A percentile compares a stretch with the other conserved stretches of the same genome.
phyloP scores from a whole-genome alignment of 2,113 vertebrate genomes.

The cattle (Bos taurus) region ARS-UCD2.0 NC_037329.1:108844001-108844500 shows the following conservation, averaged over 20 bases:
- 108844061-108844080: not conserved
- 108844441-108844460: not conserved
- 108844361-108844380: not conserved
- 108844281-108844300: not conserved
- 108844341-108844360: not conserved
- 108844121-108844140: not conserved
- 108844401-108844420: not conserved
- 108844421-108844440: not conserved
- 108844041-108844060: not conserved
- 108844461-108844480: not conserved
- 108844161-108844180: not conserved
- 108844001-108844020: not conserved
- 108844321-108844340: not conserved
- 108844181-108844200: not conserved
- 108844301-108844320: not conserved
- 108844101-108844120: not conserved
- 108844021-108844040: not conserved
- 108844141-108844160: not conserved
- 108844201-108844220: not conserved
- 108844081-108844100: not conserved
- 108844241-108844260: not conserved
- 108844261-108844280: not conserved
- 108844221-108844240: not conserved
- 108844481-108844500: not conserved
- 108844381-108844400: not conserved